Evolutionary conservation across 2,888 invertebrate species (phyloP).

Genomic region (Danaus chrysippus): DNA sequence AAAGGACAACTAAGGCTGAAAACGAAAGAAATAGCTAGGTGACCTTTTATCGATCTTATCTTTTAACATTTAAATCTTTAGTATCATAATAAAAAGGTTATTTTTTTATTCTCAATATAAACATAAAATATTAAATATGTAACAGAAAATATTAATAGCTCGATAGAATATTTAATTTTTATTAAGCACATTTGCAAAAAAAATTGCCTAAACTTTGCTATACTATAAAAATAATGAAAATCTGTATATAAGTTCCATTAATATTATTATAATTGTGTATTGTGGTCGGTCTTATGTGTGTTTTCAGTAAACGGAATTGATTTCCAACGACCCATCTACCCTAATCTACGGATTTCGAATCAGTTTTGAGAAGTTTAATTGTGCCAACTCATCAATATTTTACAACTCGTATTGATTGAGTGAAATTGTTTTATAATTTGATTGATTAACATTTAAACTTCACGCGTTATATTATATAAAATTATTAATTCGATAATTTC

Average conservation of each 20-base stretch:
- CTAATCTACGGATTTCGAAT: slow-evolving; percentile 11
- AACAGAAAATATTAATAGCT: too few species aligned
- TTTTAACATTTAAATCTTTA: too few species aligned
- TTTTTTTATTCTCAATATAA: too few species aligned
- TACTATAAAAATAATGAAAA: too few species aligned
- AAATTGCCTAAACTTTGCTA: too few species aligned
- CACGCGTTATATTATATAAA: too few species aligned
- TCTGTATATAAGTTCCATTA: too few species aligned
- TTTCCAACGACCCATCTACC: slow-evolving; percentile 17
- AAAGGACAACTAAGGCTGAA: background rate
- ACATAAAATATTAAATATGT: too few species aligned
- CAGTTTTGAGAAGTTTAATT: slow-evolving; percentile 9
- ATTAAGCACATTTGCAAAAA: too few species aligned
- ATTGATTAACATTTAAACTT: background rate
- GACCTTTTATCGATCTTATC: background rate
- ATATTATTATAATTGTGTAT: background rate
- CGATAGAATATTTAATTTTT: too few species aligned
- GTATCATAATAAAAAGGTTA: too few species aligned
- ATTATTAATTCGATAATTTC: too few species aligned
- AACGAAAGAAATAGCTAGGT: background rate
- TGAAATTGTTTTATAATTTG: background rate
- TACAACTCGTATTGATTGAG: background rate
- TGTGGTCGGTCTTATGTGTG: background rate
- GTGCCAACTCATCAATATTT: slow-evolving; percentile 1
- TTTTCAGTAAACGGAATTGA: slow-evolving; percentile 19